Percentiles rank a stretch among this genome's conserved stretches.
phyloP scores from a whole-genome alignment of 2,888 invertebrate genomes.

The Agonopterix subpropinquella region DNA sequence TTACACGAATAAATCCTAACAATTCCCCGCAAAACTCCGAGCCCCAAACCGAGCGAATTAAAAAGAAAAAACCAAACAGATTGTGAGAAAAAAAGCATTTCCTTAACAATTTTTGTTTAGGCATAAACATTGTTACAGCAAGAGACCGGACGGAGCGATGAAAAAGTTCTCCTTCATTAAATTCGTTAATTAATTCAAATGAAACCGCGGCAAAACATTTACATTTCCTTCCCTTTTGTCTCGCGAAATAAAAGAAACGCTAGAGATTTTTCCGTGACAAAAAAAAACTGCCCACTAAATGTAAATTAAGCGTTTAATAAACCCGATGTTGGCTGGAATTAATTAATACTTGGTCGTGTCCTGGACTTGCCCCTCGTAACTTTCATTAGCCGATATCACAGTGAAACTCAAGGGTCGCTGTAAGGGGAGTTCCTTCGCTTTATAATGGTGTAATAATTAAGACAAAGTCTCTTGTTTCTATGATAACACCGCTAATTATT shows the following conservation, averaged over 20 bases:
- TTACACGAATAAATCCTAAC: slow-evolving; percentile 73
- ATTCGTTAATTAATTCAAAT: slow-evolving; percentile 75
- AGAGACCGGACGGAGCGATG: slow-evolving; percentile 46
- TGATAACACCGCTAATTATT: slow-evolving; percentile 63
- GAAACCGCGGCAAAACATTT: slow-evolving; percentile 71
- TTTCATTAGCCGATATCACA: slow-evolving; percentile 51
- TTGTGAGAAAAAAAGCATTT: slow-evolving; percentile 60
- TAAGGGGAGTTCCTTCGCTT: slow-evolving; percentile 43
- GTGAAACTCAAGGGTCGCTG: slow-evolving; percentile 36
- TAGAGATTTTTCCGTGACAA: slow-evolving; percentile 36
- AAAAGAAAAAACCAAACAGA: slow-evolving; percentile 60
- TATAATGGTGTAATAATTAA: slow-evolving; percentile 71
- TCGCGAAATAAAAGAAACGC: slow-evolving; percentile 49
- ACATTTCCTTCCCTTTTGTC: slow-evolving; percentile 56
- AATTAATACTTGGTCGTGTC: slow-evolving; percentile 65
- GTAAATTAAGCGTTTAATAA: slow-evolving; percentile 70
- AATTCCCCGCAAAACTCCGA: slow-evolving; percentile 48
- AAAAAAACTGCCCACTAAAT: slow-evolving; percentile 51
- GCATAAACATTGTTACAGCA: slow-evolving; percentile 71
- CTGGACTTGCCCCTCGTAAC: slow-evolving; percentile 48
- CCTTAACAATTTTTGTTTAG: slow-evolving; percentile 73
- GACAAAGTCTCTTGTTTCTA: slow-evolving; percentile 60
- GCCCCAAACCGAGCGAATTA: slow-evolving; percentile 60
- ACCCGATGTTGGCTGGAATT: slow-evolving; percentile 58
- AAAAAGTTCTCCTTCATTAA: slow-evolving; percentile 72